Base-by-base conservation (phyloP, 2,797 vertebrate species). In the Girardinus metallicus region DNA sequence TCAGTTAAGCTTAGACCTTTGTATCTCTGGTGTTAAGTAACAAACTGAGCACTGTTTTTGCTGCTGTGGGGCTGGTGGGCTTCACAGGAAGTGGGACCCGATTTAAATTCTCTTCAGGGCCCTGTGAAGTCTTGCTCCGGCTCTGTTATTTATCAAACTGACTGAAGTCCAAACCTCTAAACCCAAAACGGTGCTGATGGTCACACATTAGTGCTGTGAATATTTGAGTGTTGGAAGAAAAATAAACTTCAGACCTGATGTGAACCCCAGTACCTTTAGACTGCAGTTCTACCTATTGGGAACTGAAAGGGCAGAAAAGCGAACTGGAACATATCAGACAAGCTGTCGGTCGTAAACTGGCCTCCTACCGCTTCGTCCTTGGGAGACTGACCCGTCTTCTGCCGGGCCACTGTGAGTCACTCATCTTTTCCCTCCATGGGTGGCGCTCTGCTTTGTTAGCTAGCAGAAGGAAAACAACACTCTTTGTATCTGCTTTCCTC, bases 381-480 rank as follows among this genome's bases (percentile, higher is more conserved):
- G 51, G 29, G 41, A 77, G 78, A 80, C 73, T 72, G 75, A 77
- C 78, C 82, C 82, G 36, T 66, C 29, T 13, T 80, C 79, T 41
- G 83, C 87, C 71, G 76, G 86, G 79, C 57, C 71, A 6, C 15
- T 80, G 41, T 90, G 91, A 91, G 66, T 92, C 89, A 86, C 76
- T 51, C 86, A 62, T 83, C 77, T 57, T 80, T 16, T 85, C 79
- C 73, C 80, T 88, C 83, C 79, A 75, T 2, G 81, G 85, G 76
- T 82, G 80, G 77, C 83, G 60, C 66, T 83, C 82, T 26, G 79
- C 83, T 84, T 80, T 75, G 73, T 68, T 55, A 51, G 23, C 2
- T 4, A 86, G 86, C 87, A 86, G 75, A 84, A 81, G 79, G 80
- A 86, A 84, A 90, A 88, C 70, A 83, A 82, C 77, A 34, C 60